Percentiles rank a stretch among this genome's conserved stretches.
phyloP scores from a whole-genome alignment of 2,888 invertebrate species.

The Ophion ventricosus region DNA sequence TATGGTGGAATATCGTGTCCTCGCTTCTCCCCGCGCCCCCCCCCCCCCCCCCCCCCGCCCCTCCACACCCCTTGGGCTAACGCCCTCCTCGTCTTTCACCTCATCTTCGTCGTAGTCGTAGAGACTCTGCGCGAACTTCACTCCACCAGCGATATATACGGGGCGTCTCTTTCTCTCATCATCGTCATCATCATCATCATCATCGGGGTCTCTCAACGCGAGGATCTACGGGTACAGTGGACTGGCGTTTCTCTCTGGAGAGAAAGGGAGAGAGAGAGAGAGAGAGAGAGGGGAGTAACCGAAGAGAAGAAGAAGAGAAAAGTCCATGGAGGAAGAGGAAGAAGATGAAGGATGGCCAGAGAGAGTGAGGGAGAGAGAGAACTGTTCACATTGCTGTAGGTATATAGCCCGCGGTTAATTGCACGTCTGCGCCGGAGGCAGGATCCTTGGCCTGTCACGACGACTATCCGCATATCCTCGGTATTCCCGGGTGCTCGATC shows the following conservation, averaged over 20 bases:
- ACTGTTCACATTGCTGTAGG: constrained; percentile 67
- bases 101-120: constrained; percentile 49
- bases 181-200: neutral
- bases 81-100: constrained; percentile 34
- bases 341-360: neutral
- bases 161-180: constrained; percentile 11
- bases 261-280: neutral
- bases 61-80: constrained; percentile 46
- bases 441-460: constrained; percentile 75
- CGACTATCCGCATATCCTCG: constrained; percentile 56
- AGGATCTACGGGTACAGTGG: neutral
- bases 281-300: neutral
- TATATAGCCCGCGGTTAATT: constrained; percentile 81
- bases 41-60: constrained; percentile 41
- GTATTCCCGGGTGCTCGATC: constrained; percentile 16
- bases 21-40: neutral
- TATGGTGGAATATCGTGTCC: constrained; percentile 69
- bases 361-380: neutral
- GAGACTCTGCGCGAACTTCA: constrained; percentile 49
- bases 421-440: constrained; percentile 80
- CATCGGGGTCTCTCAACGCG: constrained; percentile 63
- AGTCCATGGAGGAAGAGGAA: neutral
- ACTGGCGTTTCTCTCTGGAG: neutral
- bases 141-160: constrained; percentile 58
- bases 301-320: neutral